Evolutionary conservation across 2,113 vertebrate species (phyloP).

Genomic region (Rhabdomys dilectus): DNA sequence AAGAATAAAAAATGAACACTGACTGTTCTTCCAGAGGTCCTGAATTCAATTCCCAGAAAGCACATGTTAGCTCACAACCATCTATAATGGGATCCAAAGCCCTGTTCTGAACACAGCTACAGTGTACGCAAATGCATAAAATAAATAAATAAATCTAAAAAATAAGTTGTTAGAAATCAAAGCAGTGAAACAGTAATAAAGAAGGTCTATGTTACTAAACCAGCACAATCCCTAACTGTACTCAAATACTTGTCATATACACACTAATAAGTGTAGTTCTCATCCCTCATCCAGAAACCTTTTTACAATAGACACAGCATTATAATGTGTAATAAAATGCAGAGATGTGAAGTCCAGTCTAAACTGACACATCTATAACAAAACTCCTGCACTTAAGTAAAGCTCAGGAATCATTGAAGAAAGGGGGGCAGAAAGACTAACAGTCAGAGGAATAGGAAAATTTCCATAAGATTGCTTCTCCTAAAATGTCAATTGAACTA

Average conservation of each 20-base stretch:
- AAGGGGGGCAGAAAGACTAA: not conserved
- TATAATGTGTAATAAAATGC: not conserved
- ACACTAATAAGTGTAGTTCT: not conserved
- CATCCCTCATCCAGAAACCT: not conserved
- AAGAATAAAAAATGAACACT: not conserved
- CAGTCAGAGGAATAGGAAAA: not conserved
- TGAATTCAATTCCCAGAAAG: too few relatives aligned
- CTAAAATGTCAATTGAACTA: not conserved
- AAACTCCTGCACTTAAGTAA: not conserved
- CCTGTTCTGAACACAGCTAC: too few relatives aligned
- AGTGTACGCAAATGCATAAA: too few relatives aligned
- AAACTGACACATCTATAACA: not conserved
- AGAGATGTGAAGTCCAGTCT: not conserved
- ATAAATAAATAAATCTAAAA: too few relatives aligned
- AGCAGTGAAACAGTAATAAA: not conserved
- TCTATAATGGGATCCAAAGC: too few relatives aligned
- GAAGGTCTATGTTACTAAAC: not conserved
- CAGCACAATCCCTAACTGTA: not conserved
- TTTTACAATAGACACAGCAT: not conserved
- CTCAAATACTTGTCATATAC: not conserved
- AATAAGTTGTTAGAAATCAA: not conserved
- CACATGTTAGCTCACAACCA: too few relatives aligned
- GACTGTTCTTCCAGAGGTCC: too few relatives aligned
- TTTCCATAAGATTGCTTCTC: not conserved
- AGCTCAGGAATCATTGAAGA: not conserved